Evolutionary conservation across 1,140 invertebrate genomes (phyloP), one percentile per base, ranked within the genome.

Genomic region (Lysiphlebus fabarum): DNA sequence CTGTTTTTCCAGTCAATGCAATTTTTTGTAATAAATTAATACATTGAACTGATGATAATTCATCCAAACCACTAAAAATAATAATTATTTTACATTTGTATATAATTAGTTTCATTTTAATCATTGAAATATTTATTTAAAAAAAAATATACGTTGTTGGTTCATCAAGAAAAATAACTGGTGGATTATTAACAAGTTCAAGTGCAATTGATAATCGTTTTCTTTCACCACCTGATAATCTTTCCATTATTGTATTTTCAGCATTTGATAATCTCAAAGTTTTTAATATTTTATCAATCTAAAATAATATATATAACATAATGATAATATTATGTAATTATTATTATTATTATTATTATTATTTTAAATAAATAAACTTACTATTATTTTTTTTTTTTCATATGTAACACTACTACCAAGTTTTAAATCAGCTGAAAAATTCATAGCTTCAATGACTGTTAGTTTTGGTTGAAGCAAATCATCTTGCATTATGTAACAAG

Each of bases 161-260:
- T 73, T 92, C 90, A 68, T 92, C 90, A 6, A 92, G 73, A 69
- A 92, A 91, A 59, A 92, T 82, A 3, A 98, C 86, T 2, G 94
- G 92, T n/a, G 96, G 96, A 78, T 98, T 97, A 76, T 96, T 95
- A 11, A 98, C 82, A 9, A 98, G 81, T 78, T 98, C 95, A 17
- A 96, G 73, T 7, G 94, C 95, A 40, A 98, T 95, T 0, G 91
- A 92, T 6, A 98, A 78, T 37, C 95, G 81, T 74, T 98, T 98
- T 53, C 85, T 85, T 77, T 98, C 94, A 1, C 96, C 96, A 1
- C 95, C 95, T 0, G 94, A 97, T 3, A 98, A 79, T 49, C 81
- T 83, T 48, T 85, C 81, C 0, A 89, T 87, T 34, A 84, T 72
- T 0, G 93, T 96, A 60, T 92, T 81, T 56, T 75, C 80, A 0